These are phyloP conservation scores for Sebastes paucispinis DNA, from an alignment of 2,797 vertebrate species.

Conservation along the genomic window DNA sequence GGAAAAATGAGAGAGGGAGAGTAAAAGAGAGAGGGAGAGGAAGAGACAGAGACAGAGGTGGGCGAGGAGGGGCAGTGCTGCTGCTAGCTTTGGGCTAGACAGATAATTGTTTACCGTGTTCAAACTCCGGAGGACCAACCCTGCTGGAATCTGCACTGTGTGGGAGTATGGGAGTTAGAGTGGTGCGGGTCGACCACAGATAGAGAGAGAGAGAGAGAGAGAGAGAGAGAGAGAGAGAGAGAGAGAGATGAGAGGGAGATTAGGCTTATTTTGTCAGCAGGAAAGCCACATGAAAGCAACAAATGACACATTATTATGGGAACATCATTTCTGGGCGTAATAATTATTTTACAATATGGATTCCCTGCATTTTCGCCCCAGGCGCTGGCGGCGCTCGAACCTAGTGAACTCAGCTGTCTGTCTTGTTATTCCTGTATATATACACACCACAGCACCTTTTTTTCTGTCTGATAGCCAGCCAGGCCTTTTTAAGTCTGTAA, in stretches of 20 bases:
- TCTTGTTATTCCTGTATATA: constrained; percentile 66
- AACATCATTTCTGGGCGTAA: constrained; percentile 78
- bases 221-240: constrained; percentile 28
- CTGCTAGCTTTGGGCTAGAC: constrained; percentile 76
- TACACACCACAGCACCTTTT: constrained; percentile 39
- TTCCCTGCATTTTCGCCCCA: constrained; percentile 66
- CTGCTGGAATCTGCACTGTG: constrained; percentile 81
- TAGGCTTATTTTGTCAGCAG: constrained; percentile 81
- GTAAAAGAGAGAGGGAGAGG: constrained; percentile 26
- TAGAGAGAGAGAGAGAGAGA: constrained; percentile 37
- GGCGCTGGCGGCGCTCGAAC: constrained; percentile 50
- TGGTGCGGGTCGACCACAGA: constrained; percentile 50
- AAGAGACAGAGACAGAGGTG: constrained; percentile 7
- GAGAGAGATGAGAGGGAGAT: constrained; percentile 71
- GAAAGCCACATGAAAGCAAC: constrained; percentile 83
- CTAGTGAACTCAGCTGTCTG: constrained; percentile 55
- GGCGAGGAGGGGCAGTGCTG: constrained; percentile 24
- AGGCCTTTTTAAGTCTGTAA: constrained; percentile 67
- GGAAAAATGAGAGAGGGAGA: constrained; percentile 65
- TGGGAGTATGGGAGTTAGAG: constrained; percentile 68
- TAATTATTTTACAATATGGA: constrained; percentile 80
- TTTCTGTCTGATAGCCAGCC: constrained; percentile 64
- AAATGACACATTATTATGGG: constrained; percentile 82
- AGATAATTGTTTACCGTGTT: constrained; percentile 85
- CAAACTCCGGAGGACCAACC: constrained; percentile 81